Evolutionary conservation across 1,140 invertebrate species (phyloP).

Genomic region (Mercenaria mercenaria): DNA sequence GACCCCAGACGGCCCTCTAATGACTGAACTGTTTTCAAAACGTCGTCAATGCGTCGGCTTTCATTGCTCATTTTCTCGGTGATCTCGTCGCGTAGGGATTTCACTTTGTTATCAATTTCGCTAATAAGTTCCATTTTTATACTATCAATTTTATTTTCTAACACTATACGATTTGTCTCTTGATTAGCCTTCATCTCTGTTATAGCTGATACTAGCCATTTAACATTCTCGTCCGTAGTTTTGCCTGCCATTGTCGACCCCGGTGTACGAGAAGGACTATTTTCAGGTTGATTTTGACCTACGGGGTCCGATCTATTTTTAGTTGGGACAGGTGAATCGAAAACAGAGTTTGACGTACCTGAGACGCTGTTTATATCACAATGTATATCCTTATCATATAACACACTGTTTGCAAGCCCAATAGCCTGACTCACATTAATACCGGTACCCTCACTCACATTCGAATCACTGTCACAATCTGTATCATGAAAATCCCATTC

Average conservation of each 20-base stretch:
- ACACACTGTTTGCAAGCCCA: not conserved
- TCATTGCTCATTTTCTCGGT: not conserved
- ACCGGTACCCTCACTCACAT: not conserved
- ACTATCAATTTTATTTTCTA: conserved; percentile 4
- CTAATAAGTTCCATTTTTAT: not conserved
- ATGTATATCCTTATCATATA: not conserved
- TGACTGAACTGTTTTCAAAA: not conserved
- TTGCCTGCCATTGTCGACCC: not conserved
- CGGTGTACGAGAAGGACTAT: not conserved
- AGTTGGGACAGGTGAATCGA: not conserved
- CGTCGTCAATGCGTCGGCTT: not conserved
- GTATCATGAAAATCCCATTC: no score
- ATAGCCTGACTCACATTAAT: not conserved
- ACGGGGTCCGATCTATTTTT: not conserved
- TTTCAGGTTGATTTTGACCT: not conserved
- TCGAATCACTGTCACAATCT: not conserved
- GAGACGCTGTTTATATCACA: not conserved
- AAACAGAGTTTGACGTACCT: not conserved
- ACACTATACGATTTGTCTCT: not conserved
- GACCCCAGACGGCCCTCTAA: not conserved
- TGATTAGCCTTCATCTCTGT: not conserved
- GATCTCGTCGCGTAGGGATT: not conserved
- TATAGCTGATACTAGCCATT: not conserved
- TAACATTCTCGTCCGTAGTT: not conserved
- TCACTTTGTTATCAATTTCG: not conserved